Evolutionary conservation across 2,113 vertebrate genomes (phyloP), one percentile per base, ranked within the genome.

Genomic region (Erpornis zantholeuca): DNA sequence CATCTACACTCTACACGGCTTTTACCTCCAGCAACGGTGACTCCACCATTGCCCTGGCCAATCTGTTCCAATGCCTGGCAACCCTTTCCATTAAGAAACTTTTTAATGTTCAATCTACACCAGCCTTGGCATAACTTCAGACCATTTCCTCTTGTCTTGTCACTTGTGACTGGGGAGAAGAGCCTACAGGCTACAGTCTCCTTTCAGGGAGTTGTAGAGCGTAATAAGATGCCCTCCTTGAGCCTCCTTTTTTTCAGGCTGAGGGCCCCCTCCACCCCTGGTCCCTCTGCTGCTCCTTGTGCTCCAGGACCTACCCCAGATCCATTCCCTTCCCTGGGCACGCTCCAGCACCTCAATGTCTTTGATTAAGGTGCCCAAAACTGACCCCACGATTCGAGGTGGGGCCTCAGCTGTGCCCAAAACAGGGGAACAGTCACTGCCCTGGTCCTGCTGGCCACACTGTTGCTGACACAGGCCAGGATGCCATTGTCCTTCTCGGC

Each of bases 241-340:
- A 69, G 19, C 38, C 28, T 61, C 38, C 10, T 70, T 61, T 61
- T 12, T n/a, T 61, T 12, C 47, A n/a, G 38, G 38, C 8, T 86
- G 64, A 33, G 45, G 14, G 4, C 33, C 22, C 12, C 12, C 12
- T 6, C 17, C 6, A 1, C 3, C 12, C n/a, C 25, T 10, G 12
- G 33, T 27, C 24, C 10, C 35, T 35, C 27, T 31, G 47, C 47
- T 8, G 7, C 27, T 22, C 68, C 47, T 17, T 12, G 49, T 50
- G 19, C n/a, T 38, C 47, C 38, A 35, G 11, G 23, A 4, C 19
- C 44, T 60, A 6, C 31, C 20, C 25, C 20, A 44, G 47, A 3
- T 45, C 47, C 3, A 6, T 27, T 59, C 44, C 45, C 33, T 45
- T 53, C 33, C 52, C 38, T 60, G 27, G 33, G 19, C 54, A 28